Evolutionary conservation across 2,888 invertebrate species (phyloP).

Genomic region (Gari tellinella): DNA sequence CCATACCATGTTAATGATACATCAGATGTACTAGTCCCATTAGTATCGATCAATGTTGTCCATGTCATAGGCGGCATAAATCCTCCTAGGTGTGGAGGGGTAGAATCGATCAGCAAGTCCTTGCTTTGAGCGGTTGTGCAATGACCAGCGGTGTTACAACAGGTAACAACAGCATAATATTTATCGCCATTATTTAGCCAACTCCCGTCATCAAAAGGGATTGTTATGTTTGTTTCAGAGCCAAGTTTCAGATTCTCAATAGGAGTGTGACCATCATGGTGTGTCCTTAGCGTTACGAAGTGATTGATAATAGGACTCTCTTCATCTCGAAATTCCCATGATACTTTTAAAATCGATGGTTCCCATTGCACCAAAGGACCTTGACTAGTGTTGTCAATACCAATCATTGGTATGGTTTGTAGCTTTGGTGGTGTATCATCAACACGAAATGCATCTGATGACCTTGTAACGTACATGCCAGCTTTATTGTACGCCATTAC

Average conservation of each 20-base stretch:
- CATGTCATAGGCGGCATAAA: conserved; percentile 54
- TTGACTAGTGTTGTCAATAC: conserved; percentile 2
- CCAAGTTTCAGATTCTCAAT: conserved; percentile 43
- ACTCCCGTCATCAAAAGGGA: conserved; percentile 31
- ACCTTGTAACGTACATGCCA: conserved; percentile 12
- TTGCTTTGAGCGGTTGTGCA: conserved; percentile 53
- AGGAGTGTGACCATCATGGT: conserved; percentile 55
- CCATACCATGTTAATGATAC: conserved; percentile 63
- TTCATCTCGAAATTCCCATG: conserved; percentile 46
- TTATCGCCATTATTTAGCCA: conserved; percentile 56
- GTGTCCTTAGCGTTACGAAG: conserved; percentile 36
- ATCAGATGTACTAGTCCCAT: not conserved
- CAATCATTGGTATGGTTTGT: conserved; percentile 8
- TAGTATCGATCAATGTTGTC: conserved; percentile 11
- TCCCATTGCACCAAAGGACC: conserved; percentile 45
- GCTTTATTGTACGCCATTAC: conserved; percentile 23
- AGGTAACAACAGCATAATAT: conserved; percentile 48
- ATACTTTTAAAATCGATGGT: conserved; percentile 34
- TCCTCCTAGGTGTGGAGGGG: conserved; percentile 68
- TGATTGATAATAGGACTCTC: conserved; percentile 54
- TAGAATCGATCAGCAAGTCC: conserved; percentile 60
- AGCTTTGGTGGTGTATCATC: conserved; percentile 19
- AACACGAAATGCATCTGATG: conserved; percentile 20
- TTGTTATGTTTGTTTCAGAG: conserved; percentile 31
- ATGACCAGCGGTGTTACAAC: conserved; percentile 61